A percentile compares a stretch with the other conserved stretches of the same genome.
These are phyloP conservation scores for Ptychoptera albimana DNA, from an alignment of 2,888 invertebrate species.

Conservation along the genomic window DNA sequence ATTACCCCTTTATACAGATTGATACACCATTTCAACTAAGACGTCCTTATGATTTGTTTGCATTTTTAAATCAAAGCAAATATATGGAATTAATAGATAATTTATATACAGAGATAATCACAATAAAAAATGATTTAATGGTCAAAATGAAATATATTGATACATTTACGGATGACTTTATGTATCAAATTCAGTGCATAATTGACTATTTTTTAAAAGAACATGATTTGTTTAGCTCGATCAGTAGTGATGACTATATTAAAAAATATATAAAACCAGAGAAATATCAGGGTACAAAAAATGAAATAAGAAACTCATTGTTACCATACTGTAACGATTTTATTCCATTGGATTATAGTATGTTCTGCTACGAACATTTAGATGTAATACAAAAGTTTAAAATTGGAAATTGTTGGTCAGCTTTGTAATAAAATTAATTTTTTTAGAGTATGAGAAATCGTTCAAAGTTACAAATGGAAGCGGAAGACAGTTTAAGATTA, in stretches of 20 bases:
- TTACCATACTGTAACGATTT: slow-evolving; percentile 1
- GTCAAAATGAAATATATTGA: slow-evolving; percentile 24
- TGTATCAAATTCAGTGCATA: slow-evolving; percentile 25
- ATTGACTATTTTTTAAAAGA: slow-evolving; percentile 21
- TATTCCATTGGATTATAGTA: slow-evolving; percentile 2
- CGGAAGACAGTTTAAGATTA: slow-evolving; percentile 18
- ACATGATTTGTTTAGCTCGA: slow-evolving; percentile 18
- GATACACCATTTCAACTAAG: slow-evolving; percentile 27
- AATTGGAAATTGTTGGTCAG: slow-evolving; percentile 17
- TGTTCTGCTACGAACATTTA: slow-evolving; percentile 3
- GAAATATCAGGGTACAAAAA: slow-evolving; percentile 15
- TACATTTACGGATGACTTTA: slow-evolving; percentile 23
- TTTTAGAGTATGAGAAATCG: slow-evolving; percentile 18
- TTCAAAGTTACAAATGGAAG: slow-evolving; percentile 18
- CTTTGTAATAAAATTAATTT: slow-evolving; percentile 14
- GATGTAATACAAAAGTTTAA: slow-evolving; percentile 5
- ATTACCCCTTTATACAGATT: slow-evolving; percentile 11
- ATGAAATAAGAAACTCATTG: background rate
- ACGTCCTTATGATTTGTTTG: slow-evolving; percentile 24
- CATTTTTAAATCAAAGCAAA: slow-evolving; percentile 26
- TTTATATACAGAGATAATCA: slow-evolving; percentile 19
- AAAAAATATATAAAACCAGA: slow-evolving; percentile 21
- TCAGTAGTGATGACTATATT: slow-evolving; percentile 10
- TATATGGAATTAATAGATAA: slow-evolving; percentile 25
- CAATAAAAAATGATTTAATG: slow-evolving; percentile 20